A percentile compares a stretch with the other conserved stretches of the same genome.
Conservation (phyloP, 2,888 invertebrate genomes). For the Zelleria hepariella region DNA sequence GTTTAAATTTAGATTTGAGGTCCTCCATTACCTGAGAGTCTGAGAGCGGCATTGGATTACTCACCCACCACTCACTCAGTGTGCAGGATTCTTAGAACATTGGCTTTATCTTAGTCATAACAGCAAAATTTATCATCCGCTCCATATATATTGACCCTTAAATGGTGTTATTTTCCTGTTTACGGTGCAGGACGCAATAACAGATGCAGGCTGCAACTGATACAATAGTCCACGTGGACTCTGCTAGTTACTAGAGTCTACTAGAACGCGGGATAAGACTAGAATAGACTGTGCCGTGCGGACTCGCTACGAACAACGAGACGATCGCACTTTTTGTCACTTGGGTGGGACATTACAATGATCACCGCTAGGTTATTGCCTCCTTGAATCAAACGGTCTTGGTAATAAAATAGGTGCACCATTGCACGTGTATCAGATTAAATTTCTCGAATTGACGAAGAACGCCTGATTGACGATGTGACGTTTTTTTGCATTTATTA, state of each 20-base stretch:
- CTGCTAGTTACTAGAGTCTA: background rate
- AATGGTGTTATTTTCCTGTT: slow-evolving; percentile 16
- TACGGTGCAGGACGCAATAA: slow-evolving; percentile 14
- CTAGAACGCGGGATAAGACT: background rate
- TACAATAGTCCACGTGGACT: slow-evolving; percentile 10
- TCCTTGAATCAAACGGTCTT: background rate
- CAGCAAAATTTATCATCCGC: slow-evolving; percentile 12
- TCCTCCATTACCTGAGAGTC: background rate
- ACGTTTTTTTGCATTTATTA: no score
- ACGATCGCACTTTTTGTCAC: background rate
- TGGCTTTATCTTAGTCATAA: slow-evolving; percentile 7
- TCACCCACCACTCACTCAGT: background rate
- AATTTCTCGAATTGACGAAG: background rate
- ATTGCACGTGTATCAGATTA: background rate
- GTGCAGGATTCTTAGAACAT: background rate
- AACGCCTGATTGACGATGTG: no score
- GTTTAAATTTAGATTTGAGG: background rate
- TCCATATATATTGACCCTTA: slow-evolving; percentile 13
- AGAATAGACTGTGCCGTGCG: no score
- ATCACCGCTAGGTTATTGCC: background rate
- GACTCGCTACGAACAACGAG: background rate
- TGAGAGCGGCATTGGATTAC: background rate
- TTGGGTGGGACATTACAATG: background rate
- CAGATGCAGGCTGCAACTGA: slow-evolving; percentile 13
- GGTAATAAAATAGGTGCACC: background rate